Conservation (phyloP, 2,113 vertebrate species). For the Loxodonta africana region DNA sequence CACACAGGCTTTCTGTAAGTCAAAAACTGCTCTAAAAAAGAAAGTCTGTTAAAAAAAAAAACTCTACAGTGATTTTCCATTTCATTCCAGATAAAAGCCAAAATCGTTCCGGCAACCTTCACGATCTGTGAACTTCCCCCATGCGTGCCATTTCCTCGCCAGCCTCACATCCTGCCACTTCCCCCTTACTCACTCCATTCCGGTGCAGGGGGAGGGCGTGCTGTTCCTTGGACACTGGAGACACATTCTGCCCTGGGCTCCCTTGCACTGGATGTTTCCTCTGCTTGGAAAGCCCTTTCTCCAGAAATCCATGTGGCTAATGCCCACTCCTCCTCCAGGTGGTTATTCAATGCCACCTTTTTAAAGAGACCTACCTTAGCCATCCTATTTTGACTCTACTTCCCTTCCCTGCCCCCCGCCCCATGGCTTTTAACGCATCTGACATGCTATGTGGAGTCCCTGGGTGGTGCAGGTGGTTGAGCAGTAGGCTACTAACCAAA, state of each 20-base stretch:
- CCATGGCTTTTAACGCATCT: background rate
- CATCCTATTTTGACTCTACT: background rate
- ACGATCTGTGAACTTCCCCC: too few species aligned
- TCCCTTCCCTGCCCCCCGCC: background rate
- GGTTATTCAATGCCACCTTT: background rate
- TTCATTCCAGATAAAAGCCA: constrained; percentile 3
- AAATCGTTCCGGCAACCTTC: background rate
- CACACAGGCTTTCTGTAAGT: background rate
- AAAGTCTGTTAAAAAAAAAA: background rate
- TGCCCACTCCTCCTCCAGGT: background rate
- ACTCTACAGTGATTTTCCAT: background rate
- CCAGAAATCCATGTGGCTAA: background rate
- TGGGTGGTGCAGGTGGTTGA: background rate
- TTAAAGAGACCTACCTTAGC: background rate
- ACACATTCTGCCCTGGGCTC: too few species aligned
- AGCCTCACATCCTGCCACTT: background rate
- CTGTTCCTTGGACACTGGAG: background rate
- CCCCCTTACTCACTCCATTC: background rate
- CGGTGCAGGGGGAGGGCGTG: background rate
- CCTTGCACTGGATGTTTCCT: background rate
- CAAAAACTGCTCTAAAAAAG: background rate
- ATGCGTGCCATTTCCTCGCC: background rate
- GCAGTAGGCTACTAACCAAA: background rate
- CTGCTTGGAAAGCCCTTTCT: background rate
- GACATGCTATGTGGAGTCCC: background rate